Base-by-base conservation (phyloP, 1,140 invertebrate genomes). In the Bilobella aurantiaca region DNA sequence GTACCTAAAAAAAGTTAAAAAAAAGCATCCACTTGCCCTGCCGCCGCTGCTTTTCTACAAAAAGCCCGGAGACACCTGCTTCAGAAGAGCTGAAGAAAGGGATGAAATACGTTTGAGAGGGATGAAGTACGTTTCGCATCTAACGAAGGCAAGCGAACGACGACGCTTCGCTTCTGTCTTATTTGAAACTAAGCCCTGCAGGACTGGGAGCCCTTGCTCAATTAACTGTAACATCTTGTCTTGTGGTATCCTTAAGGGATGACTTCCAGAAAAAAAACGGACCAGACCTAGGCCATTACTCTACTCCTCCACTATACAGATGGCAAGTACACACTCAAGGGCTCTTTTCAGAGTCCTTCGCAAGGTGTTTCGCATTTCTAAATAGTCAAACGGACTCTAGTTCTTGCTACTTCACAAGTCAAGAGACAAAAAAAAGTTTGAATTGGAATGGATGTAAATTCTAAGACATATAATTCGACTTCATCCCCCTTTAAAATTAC, bases 151-250 rank as follows among this genome's bases (percentile, higher is more conserved):
- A 28, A 30, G 27, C 21, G 18, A 25, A 8, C 29, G 56, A 23
- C 46, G 25, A 29, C 49, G 59, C 62, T 25, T 62, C n/a, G n/a
- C 61, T 63, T 58, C 14, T 30, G 60, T 62, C 49, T n/a, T n/a
- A n/a, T n/a, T n/a, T n/a, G n/a, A n/a, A n/a, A n/a, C n/a, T n/a
- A n/a, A n/a, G n/a, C 61, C 46, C 31, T 67, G 49, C 37, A 8
- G 8, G n/a, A 42, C 37, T 42, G 37, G 37, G 37, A n/a, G n/a
- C n/a, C n/a, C n/a, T n/a, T 42, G 49, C 21, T 53, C 49, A 58
- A 68, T 68, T 68, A 68, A 68, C 66, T 68, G 66, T 68, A 68
- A 64, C 66, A 68, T 68, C 66, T 68, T 68, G 66, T 64, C 53
- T 31, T 68, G 32, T 60, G 65, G 37, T 53, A 23, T 12, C 25